Evolutionary conservation across 2,113 vertebrate species (phyloP).

Genomic region (Thamnaconus septentrionalis): DNA sequence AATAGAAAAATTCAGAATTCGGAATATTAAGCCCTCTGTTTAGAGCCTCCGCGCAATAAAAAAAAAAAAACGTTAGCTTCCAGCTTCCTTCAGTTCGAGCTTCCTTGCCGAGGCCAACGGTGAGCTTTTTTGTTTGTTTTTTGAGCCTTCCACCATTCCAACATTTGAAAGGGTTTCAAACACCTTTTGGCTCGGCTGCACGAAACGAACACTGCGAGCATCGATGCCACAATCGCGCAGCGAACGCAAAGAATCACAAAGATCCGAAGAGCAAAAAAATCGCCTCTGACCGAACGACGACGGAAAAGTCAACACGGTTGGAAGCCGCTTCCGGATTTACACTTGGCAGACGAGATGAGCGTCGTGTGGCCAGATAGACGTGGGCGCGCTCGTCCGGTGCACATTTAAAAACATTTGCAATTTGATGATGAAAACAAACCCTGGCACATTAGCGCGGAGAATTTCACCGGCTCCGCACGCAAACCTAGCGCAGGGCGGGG

Average conservation of each 20-base stretch:
- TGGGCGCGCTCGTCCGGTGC: slow-evolving; percentile 40
- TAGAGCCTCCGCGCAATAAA: too few relatives aligned
- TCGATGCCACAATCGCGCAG: too few relatives aligned
- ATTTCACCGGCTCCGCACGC: slow-evolving; percentile 70
- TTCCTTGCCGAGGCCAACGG: too few relatives aligned
- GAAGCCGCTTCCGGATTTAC: slow-evolving; percentile 41
- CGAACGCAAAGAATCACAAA: background rate
- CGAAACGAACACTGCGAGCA: too few relatives aligned
- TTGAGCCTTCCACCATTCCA: too few relatives aligned
- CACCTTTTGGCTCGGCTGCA: too few relatives aligned
- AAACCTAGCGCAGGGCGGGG: slow-evolving; percentile 64
- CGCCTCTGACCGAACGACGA: slow-evolving; percentile 12
- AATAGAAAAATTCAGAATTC: too few relatives aligned
- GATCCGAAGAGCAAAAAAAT: background rate
- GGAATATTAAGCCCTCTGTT: too few relatives aligned
- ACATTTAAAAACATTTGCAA: slow-evolving; percentile 75
- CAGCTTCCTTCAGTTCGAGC: too few relatives aligned
- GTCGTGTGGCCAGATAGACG: slow-evolving; percentile 38
- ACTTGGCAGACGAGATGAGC: slow-evolving; percentile 57
- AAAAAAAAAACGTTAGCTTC: too few relatives aligned
- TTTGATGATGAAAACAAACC: slow-evolving; percentile 78
- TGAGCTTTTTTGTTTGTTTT: too few relatives aligned
- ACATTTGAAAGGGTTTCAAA: too few relatives aligned
- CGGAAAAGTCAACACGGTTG: slow-evolving; percentile 52
- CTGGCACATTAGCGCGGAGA: slow-evolving; percentile 70